Evolutionary conservation across 1,140 invertebrate species (phyloP), one percentile per base, ranked within the genome.

Genomic region (Pseudachorutes palmiensis): DNA sequence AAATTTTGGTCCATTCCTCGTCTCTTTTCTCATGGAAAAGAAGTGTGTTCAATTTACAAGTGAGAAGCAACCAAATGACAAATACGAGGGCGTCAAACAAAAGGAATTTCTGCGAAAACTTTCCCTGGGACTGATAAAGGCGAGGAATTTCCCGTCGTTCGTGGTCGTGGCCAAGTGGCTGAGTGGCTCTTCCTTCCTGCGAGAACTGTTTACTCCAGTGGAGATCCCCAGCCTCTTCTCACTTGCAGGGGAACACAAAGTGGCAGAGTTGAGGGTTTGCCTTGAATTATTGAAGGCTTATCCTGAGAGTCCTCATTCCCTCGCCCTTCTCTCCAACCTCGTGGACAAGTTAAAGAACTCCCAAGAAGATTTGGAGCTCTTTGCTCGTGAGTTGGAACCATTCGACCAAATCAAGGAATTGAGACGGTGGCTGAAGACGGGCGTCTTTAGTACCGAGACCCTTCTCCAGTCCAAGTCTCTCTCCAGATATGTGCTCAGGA

Each of bases 251-350:
- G 59, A 63, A 12, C 14, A 12, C 22, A 14, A 29, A 26, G 3
- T 63, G 2, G 14, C 9, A 5, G 14, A 26, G 19, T 29, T 63
- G 14, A 9, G 33, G 9, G 12, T 63, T 28, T 14, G n/a, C 26
- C 28, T 63, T 14, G 61, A 63, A 16, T 26, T 63, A 14, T 12
- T 63, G 3, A 41, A 63, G 30, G 5, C 59, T 9, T 61, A 28
- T 36, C 59, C 59, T 3, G 26, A 14, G 19, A 14, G 9, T 36
- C 59, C 59, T 5, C 29, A 30, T 9, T 61, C 29, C 12, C 29
- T 61, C 5, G 9, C 12, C 9, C 14, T 61, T 36, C 26, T 61
- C 14, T 61, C 59, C 5, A 9, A 12, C 5, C 12, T 61, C 24
- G 12, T 14, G 9, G 5, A 30, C 30, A 31, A 9, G 2, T 31